Percentiles rank a stretch among this genome's conserved stretches.
Conservation (phyloP, 1,140 invertebrate genomes). For the Platyura marginata region DNA sequence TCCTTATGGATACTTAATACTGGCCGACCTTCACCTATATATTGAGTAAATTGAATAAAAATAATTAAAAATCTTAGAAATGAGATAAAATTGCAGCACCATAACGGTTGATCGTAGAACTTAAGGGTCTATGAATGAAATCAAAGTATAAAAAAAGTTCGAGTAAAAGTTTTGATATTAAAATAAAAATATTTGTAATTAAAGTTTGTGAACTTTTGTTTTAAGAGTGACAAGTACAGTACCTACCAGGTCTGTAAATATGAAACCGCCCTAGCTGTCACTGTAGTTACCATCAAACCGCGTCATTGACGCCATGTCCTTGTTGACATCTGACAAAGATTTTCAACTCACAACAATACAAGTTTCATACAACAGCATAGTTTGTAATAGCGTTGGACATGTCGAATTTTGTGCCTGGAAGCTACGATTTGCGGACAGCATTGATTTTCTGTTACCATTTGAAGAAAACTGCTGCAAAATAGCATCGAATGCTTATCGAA, state of each 20-base stretch:
- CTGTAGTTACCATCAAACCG: neutral
- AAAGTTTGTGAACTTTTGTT: too few species aligned
- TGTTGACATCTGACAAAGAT: neutral
- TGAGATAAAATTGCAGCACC: too few species aligned
- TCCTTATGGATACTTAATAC: too few species aligned
- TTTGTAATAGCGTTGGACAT: conserved; percentile 1
- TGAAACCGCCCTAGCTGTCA: neutral
- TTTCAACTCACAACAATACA: neutral
- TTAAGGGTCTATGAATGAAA: too few species aligned
- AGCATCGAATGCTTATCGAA: conserved; percentile 6
- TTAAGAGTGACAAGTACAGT: neutral
- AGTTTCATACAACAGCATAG: neutral
- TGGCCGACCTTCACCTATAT: too few species aligned
- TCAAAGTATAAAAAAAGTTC: too few species aligned
- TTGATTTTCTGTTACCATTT: conserved; percentile 7
- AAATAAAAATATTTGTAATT: too few species aligned
- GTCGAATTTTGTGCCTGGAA: conserved; percentile 5
- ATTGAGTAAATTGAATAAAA: too few species aligned
- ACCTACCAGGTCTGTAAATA: neutral
- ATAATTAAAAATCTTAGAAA: too few species aligned
- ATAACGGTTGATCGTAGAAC: too few species aligned
- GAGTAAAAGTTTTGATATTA: too few species aligned
- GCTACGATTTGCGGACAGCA: conserved; percentile 8
- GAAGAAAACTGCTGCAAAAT: conserved; percentile 8
- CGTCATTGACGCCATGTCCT: neutral